Evolutionary conservation across 2,113 vertebrate genomes (phyloP).

Genomic region (Benitochromis conjunctus): DNA sequence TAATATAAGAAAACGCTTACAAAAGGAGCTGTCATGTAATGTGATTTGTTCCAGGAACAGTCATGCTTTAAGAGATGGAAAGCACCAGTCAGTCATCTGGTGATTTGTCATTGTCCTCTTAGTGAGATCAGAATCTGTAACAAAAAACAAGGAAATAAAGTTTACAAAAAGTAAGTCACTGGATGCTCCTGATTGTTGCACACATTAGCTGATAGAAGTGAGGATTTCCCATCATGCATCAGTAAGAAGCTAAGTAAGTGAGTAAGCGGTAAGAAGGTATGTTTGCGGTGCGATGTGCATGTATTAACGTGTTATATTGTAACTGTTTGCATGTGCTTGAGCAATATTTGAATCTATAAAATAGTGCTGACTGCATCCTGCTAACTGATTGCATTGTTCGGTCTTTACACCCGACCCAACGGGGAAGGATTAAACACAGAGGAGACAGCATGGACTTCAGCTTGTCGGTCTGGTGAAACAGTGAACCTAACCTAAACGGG

Average conservation of each 20-base stretch:
- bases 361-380: neutral
- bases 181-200: neutral
- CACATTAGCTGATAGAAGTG: neutral
- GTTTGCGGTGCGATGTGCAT: neutral
- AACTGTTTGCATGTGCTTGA: neutral
- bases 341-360: neutral
- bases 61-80: neutral
- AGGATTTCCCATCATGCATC: neutral
- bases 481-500: neutral
- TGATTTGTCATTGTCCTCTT: neutral
- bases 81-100: neutral
- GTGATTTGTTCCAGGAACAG: neutral
- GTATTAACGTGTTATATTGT: neutral
- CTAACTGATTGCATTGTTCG: too few species aligned
- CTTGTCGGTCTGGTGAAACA: neutral
- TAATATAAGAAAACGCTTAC: accelerated
- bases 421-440: neutral
- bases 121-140: neutral
- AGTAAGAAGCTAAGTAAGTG: neutral
- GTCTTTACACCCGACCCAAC: neutral
- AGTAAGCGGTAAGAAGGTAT: neutral
- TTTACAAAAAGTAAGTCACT: neutral
- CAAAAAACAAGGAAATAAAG: neutral
- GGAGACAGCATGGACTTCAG: neutral
- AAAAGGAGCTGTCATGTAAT: neutral